Conservation (phyloP, 1,140 invertebrate genomes). For the Brachionus angularis region DNA sequence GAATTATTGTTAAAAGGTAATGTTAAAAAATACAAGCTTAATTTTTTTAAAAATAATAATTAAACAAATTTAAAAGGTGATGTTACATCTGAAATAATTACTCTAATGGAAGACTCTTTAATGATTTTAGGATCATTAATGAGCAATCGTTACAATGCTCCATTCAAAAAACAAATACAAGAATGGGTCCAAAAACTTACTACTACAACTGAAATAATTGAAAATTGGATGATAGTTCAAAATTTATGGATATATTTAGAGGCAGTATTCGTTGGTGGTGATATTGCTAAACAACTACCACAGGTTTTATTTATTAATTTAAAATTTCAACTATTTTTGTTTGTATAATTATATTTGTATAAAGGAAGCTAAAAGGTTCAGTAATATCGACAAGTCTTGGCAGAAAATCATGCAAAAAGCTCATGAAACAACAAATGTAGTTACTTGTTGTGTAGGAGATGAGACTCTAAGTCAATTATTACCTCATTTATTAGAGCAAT, state of each 20-base stretch:
- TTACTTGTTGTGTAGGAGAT: slow-evolving; percentile 89
- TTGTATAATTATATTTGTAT: background rate
- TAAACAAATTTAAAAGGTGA: too few species aligned
- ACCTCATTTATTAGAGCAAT: slow-evolving; percentile 88
- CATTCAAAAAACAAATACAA: slow-evolving; percentile 57
- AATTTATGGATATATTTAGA: slow-evolving; percentile 58
- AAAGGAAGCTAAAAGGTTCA: slow-evolving; percentile 67
- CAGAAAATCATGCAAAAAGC: slow-evolving; percentile 91
- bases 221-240: slow-evolving; percentile 57
- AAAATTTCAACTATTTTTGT: background rate
- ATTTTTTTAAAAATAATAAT: too few species aligned
- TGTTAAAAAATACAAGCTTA: too few species aligned
- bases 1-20: slow-evolving; percentile 83
- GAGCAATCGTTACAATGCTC: slow-evolving; percentile 69
- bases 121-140: slow-evolving; percentile 88
- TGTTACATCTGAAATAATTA: slow-evolving; percentile 86
- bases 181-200: slow-evolving; percentile 55
- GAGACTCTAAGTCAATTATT: slow-evolving; percentile 84
- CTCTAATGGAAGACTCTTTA: slow-evolving; percentile 86
- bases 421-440: slow-evolving; percentile 88
- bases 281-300: slow-evolving; percentile 59
- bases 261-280: slow-evolving; percentile 58
- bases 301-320: background rate
- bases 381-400: slow-evolving; percentile 96
- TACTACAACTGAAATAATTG: slow-evolving; percentile 55